A percentile compares a stretch with the other conserved stretches of the same genome.
These are phyloP conservation scores for Rhamphomyia laevipes DNA, from an alignment of 2,888 invertebrate species.

Conservation along the genomic window DNA sequence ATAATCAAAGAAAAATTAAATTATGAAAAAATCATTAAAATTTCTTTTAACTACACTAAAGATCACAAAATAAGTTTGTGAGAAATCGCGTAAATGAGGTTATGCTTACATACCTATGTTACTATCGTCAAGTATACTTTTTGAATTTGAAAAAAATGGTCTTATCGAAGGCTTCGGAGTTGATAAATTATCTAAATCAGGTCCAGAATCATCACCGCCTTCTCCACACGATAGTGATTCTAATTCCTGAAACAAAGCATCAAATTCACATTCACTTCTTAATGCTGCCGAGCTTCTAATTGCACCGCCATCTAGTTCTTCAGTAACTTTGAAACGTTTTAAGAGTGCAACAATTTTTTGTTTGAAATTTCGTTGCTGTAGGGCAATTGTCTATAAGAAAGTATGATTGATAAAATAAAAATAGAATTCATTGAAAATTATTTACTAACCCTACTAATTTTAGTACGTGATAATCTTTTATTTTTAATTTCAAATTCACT, in stretches of 20 bases:
- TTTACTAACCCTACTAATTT: slow-evolving; percentile 38
- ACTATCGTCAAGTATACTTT: slow-evolving; percentile 54
- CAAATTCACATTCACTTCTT: slow-evolving; percentile 77
- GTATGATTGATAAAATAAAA: not conserved
- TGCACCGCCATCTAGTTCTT: slow-evolving; percentile 67
- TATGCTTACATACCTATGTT: too few relatives aligned
- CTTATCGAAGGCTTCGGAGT: slow-evolving; percentile 92
- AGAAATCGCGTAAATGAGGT: not conserved
- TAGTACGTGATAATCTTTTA: slow-evolving; percentile 37
- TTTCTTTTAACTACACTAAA: too few relatives aligned
- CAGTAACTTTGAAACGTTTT: slow-evolving; percentile 85
- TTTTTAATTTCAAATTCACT: slow-evolving; percentile 63
- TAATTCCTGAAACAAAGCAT: slow-evolving; percentile 89
- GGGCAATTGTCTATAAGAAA: slow-evolving; percentile 29
- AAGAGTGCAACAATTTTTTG: slow-evolving; percentile 92
- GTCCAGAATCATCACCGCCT: slow-evolving; percentile 81
- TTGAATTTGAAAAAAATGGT: slow-evolving; percentile 89
- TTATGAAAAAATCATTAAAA: too few relatives aligned
- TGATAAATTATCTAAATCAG: slow-evolving; percentile 90
- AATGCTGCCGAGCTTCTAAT: slow-evolving; percentile 45
- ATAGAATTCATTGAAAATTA: too few relatives aligned
- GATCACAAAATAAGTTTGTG: too few relatives aligned
- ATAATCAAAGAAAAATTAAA: too few relatives aligned
- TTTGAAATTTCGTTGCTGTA: slow-evolving; percentile 85
- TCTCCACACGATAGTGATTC: slow-evolving; percentile 83